phyloP scores from a whole-genome alignment of 2,113 vertebrate genomes.

The Pica pica region DNA sequence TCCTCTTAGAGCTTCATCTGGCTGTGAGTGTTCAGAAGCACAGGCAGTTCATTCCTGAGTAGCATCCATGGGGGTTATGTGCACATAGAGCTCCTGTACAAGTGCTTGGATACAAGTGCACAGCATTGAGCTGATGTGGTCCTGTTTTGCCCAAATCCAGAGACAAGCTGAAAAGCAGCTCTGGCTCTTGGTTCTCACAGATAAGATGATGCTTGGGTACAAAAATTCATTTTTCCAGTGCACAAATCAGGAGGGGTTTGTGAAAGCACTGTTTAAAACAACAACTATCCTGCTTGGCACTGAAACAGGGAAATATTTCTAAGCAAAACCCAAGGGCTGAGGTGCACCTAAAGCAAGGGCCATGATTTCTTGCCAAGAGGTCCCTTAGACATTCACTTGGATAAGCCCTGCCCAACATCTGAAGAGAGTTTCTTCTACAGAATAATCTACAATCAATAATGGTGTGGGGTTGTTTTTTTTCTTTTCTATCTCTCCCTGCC shows the following conservation, averaged over 20 bases:
- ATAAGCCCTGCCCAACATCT: neutral
- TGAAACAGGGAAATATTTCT: neutral
- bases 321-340: neutral
- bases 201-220: neutral
- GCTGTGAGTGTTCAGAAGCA: neutral
- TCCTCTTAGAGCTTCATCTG: neutral
- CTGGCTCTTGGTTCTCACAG: neutral
- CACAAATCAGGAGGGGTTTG: neutral
- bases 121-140: rapidly evolving
- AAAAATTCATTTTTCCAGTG: neutral
- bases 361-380: neutral
- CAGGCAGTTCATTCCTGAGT: neutral
- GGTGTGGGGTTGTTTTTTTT: neutral
- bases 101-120: neutral
- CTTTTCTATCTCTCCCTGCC: neutral
- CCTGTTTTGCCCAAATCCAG: neutral
- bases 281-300: neutral
- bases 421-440: neutral
- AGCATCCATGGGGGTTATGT: rapidly evolving
- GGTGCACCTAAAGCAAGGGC: neutral
- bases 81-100: neutral
- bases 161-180: neutral
- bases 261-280: neutral
- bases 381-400: neutral
- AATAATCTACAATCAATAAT: neutral